Evolutionary conservation across 2,888 invertebrate species (phyloP).

Genomic region (Scrobipalpa costella): DNA sequence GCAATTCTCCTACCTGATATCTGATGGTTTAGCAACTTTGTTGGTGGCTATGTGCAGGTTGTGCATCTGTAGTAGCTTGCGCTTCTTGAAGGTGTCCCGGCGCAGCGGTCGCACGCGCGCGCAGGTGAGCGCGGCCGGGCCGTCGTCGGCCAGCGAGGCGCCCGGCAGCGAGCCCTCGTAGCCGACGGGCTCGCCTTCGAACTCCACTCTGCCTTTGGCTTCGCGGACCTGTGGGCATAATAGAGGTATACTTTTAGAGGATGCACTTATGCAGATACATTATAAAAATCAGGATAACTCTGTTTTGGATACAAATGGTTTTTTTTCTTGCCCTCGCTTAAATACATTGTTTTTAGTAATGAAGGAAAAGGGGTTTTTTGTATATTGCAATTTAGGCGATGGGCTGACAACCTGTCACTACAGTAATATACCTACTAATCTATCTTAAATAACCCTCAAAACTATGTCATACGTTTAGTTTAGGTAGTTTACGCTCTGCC

Average conservation of each 20-base stretch:
- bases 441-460: too few relatives aligned
- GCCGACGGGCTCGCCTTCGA: constrained; percentile 79
- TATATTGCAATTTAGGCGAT: too few relatives aligned
- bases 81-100: constrained; percentile 84
- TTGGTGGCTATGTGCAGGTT: constrained; percentile 90
- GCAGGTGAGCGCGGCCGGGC: constrained; percentile 59
- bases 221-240: constrained; percentile 63
- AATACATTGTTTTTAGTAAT: too few relatives aligned
- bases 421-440: too few relatives aligned
- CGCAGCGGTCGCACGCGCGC: constrained; percentile 85
- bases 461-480: too few relatives aligned
- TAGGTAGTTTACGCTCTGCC: too few relatives aligned
- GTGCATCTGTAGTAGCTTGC: constrained; percentile 87
- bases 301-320: too few relatives aligned
- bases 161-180: constrained; percentile 86
- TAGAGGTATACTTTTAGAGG: background rate
- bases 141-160: constrained; percentile 45
- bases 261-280: too few relatives aligned
- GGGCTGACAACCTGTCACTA: too few relatives aligned
- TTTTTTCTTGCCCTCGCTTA: too few relatives aligned
- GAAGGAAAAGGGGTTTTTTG: too few relatives aligned
- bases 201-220: constrained; percentile 66
- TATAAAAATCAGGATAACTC: too few relatives aligned
- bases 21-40: constrained; percentile 91
- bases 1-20: constrained; percentile 61